These are phyloP conservation scores for Nyctalus aviator DNA, from an alignment of 2,797 vertebrate genomes.

Conservation along the genomic window DNA sequence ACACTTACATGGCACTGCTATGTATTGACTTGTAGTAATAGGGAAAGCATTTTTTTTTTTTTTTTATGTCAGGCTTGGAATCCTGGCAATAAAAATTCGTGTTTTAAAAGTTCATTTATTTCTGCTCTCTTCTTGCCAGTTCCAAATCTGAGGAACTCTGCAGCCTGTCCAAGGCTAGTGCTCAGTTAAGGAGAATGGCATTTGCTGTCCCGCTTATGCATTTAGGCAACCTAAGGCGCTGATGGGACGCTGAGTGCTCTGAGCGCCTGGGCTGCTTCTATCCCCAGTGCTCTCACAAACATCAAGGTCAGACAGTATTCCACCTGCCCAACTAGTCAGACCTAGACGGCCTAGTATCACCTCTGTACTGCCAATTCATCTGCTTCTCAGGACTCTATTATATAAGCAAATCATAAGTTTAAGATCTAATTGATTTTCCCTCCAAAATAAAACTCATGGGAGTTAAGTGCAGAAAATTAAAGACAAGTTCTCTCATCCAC, in stretches of 20 bases:
- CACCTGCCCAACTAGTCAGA: background rate
- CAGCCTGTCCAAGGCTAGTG: background rate
- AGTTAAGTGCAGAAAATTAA: background rate
- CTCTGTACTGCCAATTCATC: background rate
- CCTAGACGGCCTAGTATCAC: background rate
- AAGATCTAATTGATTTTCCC: background rate
- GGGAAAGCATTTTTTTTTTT: slow-evolving; percentile 75
- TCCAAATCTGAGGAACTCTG: slow-evolving; percentile 69
- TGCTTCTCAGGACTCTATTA: background rate
- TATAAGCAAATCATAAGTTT: accelerated
- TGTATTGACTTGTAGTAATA: slow-evolving; percentile 81
- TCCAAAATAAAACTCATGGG: background rate
- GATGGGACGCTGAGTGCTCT: background rate
- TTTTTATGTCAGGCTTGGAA: slow-evolving; percentile 80
- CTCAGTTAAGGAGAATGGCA: slow-evolving; percentile 21
- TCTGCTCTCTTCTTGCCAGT: slow-evolving; percentile 69
- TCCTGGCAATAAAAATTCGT: slow-evolving; percentile 77
- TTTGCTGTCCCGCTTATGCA: background rate
- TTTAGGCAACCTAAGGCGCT: background rate
- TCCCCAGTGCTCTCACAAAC: background rate
- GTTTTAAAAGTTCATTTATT: slow-evolving; percentile 83
- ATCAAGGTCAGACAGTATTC: background rate
- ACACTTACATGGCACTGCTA: slow-evolving; percentile 81
- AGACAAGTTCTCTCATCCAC: background rate
- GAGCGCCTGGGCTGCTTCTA: background rate